These are phyloP conservation scores for Zaprionus kolodkinae DNA, from an alignment of 1,140 invertebrate genomes.

Conservation along the genomic window DNA sequence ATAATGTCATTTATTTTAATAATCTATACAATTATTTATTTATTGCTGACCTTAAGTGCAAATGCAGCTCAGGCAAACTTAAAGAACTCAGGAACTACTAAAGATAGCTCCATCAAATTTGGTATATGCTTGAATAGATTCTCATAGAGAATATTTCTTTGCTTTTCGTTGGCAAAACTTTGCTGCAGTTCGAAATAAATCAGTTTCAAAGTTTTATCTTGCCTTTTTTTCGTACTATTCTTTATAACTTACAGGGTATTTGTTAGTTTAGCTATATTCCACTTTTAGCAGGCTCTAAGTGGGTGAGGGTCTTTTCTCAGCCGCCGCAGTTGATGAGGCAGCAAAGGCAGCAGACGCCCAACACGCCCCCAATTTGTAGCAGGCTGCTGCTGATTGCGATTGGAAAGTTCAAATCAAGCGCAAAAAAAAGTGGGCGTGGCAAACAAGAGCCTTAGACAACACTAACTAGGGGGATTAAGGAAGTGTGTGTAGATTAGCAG, in stretches of 20 bases:
- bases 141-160: not conserved
- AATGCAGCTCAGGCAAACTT: not conserved
- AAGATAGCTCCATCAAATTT: not conserved
- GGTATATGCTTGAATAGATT: not conserved
- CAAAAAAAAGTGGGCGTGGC: not conserved
- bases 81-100: not conserved
- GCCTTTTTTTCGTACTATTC: not conserved
- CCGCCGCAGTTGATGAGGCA: not conserved
- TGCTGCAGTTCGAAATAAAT: not conserved
- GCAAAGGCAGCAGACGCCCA: not conserved
- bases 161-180: not conserved
- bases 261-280: not conserved
- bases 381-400: conserved; percentile 1
- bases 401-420: conserved; percentile 9
- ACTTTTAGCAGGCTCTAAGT: not conserved
- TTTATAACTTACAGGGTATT: not conserved
- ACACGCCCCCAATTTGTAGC: conserved; percentile 7
- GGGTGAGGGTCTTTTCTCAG: not conserved
- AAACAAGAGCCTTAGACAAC: not conserved
- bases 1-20: not conserved
- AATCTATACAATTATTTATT: not conserved
- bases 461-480: conserved; percentile 2
- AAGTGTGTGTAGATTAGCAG: not conserved
- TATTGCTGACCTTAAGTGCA: not conserved
- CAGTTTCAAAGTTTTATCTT: too few species aligned